These are phyloP conservation scores for Zapornia atra DNA, from an alignment of 2,113 vertebrate species.

Conservation along the genomic window DNA sequence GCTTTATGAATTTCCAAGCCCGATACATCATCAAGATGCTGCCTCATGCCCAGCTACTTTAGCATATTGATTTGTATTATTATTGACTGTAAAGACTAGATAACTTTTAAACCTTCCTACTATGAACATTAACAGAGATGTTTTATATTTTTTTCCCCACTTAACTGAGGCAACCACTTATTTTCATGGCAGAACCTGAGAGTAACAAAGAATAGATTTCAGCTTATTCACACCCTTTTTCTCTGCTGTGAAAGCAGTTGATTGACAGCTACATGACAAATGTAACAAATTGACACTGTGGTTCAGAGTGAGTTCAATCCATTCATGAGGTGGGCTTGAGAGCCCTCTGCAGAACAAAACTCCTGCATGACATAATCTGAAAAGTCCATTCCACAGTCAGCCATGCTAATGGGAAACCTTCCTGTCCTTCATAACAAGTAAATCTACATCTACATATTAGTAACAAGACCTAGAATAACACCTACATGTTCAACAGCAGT, in stretches of 20 bases:
- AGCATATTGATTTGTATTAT: background rate
- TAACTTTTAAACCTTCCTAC: background rate
- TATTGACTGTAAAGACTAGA: background rate
- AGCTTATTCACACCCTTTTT: background rate
- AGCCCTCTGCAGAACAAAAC: background rate
- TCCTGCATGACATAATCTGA: background rate
- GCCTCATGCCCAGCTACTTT: background rate
- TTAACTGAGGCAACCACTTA: background rate
- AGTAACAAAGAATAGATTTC: background rate
- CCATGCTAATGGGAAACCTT: background rate
- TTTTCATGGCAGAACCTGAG: background rate
- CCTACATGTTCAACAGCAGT: background rate
- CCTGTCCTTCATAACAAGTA: background rate
- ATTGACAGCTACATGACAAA: background rate
- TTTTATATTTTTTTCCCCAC: background rate
- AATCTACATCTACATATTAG: background rate
- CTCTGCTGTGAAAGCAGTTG: background rate
- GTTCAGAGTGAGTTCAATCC: background rate
- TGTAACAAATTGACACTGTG: background rate
- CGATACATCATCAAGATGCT: background rate
- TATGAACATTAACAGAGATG: background rate
- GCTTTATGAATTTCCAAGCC: background rate
- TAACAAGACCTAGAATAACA: background rate
- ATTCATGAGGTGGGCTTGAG: rapidly evolving
- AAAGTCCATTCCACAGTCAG: background rate